phyloP scores from a whole-genome alignment of 2,113 vertebrate species.

The Aplodontia rufa region DNA sequence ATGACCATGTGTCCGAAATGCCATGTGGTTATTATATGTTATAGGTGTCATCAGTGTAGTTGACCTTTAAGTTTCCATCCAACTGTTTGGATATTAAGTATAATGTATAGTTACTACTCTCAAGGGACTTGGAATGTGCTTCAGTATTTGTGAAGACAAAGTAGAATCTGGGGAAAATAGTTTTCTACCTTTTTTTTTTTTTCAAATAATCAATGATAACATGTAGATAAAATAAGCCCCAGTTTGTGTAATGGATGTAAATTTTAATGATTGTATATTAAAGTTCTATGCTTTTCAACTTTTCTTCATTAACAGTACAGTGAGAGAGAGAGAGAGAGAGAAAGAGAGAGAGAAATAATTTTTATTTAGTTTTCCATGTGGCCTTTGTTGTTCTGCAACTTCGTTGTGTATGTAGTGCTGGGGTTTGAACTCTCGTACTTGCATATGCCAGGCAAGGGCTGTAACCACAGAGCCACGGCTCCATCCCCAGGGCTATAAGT shows the following conservation, averaged over 20 bases:
- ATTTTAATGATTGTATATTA: not conserved
- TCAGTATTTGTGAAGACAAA: not conserved
- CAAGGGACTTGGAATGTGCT: not conserved
- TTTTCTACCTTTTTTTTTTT: not conserved
- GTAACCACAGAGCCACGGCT: no score
- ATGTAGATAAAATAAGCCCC: not conserved
- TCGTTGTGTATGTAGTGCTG: no score
- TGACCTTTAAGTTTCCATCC: slow-evolving; percentile 35
- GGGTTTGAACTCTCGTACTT: no score
- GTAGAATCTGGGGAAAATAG: not conserved
- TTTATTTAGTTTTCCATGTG: no score
- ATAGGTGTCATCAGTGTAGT: not conserved
- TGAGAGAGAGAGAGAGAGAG: no score
- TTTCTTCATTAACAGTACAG: no score
- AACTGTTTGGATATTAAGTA: slow-evolving; percentile 26
- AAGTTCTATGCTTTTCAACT: not conserved
- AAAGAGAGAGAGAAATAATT: no score
- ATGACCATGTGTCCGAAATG: not conserved
- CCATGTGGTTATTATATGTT: not conserved
- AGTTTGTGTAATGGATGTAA: not conserved
- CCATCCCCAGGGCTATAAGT: no score
- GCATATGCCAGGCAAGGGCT: no score
- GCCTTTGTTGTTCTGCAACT: no score
- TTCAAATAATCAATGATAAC: not conserved
- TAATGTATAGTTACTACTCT: not conserved